phyloP scores from a whole-genome alignment of 2,888 invertebrate species.

The Thereva unica region DNA sequence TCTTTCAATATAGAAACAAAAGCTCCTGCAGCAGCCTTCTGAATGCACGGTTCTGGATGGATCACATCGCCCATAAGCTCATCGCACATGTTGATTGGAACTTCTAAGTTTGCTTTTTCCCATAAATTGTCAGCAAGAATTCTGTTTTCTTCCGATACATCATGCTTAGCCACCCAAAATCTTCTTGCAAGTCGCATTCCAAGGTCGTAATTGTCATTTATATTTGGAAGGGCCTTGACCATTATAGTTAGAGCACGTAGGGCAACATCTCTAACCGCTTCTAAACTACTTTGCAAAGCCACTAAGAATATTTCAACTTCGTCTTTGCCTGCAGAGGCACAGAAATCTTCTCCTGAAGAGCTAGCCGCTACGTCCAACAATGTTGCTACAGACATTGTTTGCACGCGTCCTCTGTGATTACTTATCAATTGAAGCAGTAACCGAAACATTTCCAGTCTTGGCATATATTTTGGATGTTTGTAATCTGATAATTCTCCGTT shows the following conservation, averaged over 20 bases:
- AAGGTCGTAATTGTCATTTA: slow-evolving; percentile 64
- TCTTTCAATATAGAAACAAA: slow-evolving; percentile 69
- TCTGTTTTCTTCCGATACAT: slow-evolving; percentile 75
- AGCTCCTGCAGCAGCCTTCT: slow-evolving; percentile 80
- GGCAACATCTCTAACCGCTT: slow-evolving; percentile 77
- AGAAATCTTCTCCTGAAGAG: slow-evolving; percentile 69
- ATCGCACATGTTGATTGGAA: slow-evolving; percentile 58
- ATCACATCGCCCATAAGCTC: slow-evolving; percentile 69
- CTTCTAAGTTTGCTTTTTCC: slow-evolving; percentile 61
- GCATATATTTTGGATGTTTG: slow-evolving; percentile 77
- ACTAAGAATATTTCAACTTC: slow-evolving; percentile 78
- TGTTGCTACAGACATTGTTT: slow-evolving; percentile 78
- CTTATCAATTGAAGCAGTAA: slow-evolving; percentile 78
- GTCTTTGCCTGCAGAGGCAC: slow-evolving; percentile 65
- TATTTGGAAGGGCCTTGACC: slow-evolving; percentile 65
- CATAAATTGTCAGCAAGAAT: slow-evolving; percentile 68
- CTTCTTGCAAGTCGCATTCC: slow-evolving; percentile 69
- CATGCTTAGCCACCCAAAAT: slow-evolving; percentile 83
- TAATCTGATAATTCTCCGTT: slow-evolving; percentile 60
- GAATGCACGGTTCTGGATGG: slow-evolving; percentile 80
- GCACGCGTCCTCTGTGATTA: slow-evolving; percentile 69
- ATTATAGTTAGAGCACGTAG: slow-evolving; percentile 73
- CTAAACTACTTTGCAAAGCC: slow-evolving; percentile 74
- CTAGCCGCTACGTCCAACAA: slow-evolving; percentile 78
- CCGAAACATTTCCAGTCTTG: slow-evolving; percentile 79